Base-by-base conservation (phyloP, 2,888 invertebrate species). In the Lathronympha strigana region DNA sequence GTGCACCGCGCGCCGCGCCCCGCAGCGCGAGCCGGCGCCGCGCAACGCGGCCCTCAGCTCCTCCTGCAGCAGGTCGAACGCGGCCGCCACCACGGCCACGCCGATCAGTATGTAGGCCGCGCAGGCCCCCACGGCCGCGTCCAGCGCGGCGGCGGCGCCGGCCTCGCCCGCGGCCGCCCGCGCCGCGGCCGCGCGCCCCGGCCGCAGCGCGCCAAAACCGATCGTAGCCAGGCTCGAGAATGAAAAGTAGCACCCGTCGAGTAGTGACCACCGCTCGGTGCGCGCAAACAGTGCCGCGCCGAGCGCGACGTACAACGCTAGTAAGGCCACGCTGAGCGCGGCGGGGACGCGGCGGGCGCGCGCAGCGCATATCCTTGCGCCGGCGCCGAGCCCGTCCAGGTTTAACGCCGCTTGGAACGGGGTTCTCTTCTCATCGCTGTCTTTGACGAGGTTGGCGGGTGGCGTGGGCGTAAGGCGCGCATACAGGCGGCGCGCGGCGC, bases 261-360 rank as follows among this genome's bases (percentile, higher is more conserved):
- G 92, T 43, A 97, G 94, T 67, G 95, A 95, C 99, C 99, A 99
- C 72, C 95, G 94, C 84, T 99, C 99, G 81, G 98, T 95, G 61
- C 96, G 93, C 68, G 96, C 95, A 86, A 99, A 99, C 71, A 99
- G 93, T 67, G 97, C 92, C 0, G 98, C 97, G 13, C 99, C 99
- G 36, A 97, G 95, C 66, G 96, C 95, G 76, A 99, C 94, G 87
- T 99, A 99, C 72, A 95, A 93, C 53, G 97, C 93, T 76, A 99
- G 95, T 47, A 98, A 95, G 72, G 97, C 90, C 68, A 98, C 90
- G 80, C 98, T 98, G 57, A 99, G 93, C 61, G 95, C 94, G 67
- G 98, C 95, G 53, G 99, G 99, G 67, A 99, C 98, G 71, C 96
- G 93, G 25, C 62, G 96, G 94, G 72, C 93, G 93, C 74, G 93